Evolutionary conservation across 2,113 vertebrate genomes (phyloP).

Genomic region (Apus apus): DNA sequence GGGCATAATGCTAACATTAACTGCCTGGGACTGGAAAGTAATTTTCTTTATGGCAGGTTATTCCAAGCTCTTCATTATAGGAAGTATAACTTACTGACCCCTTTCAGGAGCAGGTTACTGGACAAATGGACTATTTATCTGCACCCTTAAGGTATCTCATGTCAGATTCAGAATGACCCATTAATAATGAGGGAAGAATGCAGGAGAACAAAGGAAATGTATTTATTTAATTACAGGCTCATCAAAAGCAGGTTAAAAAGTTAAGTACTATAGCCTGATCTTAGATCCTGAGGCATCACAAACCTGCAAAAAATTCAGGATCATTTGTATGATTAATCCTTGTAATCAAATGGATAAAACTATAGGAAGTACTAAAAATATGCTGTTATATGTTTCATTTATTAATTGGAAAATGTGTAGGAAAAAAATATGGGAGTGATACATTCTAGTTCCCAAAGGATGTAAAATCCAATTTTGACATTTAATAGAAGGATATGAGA

Average conservation of each 20-base stretch:
- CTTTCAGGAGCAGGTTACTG: background rate
- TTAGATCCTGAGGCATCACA: constrained; percentile 32
- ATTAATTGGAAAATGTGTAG: constrained; percentile 1
- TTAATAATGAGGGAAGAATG: constrained; percentile 26
- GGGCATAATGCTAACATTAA: background rate
- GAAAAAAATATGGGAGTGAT: background rate
- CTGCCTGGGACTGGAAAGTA: background rate
- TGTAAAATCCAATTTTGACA: constrained; percentile 41
- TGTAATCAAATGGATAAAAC: background rate
- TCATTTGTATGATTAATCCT: constrained; percentile 6
- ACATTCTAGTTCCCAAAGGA: background rate
- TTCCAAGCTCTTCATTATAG: constrained; percentile 1
- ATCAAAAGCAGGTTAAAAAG: constrained; percentile 62
- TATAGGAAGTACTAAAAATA: background rate
- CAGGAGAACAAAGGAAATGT: constrained; percentile 37
- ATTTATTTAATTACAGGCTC: constrained; percentile 58
- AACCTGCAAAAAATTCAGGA: constrained; percentile 8
- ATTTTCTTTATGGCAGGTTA: constrained; percentile 15
- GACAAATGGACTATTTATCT: background rate
- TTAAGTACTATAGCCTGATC: constrained; percentile 8
- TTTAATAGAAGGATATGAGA: constrained; percentile 43
- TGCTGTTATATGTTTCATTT: constrained; percentile 5
- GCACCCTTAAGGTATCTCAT: background rate
- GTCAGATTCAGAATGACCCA: background rate
- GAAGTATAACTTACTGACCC: background rate